Evolutionary conservation across 2,888 invertebrate genomes (phyloP), one percentile per base, ranked within the genome.

Genomic region (Amphipoea oculea): DNA sequence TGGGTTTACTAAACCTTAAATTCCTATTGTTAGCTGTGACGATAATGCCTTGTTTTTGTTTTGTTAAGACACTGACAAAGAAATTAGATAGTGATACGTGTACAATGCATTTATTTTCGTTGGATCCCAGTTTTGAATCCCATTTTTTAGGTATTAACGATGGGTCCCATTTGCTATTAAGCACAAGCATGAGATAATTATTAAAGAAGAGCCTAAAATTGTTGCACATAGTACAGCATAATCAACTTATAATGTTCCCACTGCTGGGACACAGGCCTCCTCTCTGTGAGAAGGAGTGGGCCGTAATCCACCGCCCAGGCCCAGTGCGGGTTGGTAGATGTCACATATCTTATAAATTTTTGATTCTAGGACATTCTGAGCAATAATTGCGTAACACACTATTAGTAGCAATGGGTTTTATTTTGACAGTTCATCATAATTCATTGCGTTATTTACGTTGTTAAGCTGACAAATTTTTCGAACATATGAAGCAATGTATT

Each of bases 1-100:
- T 4, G 62, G 20, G 62, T 54, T 79, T 78, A 70, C 12, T 62
- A n/a, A 42, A 7, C 14, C n/a, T 60, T 48, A 29, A 48, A 54
- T n/a, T n/a, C 20, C 4, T 45, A 6, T 63, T 79, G 14, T 17
- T 70, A 73, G n/a, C 9, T 54, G 29, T 14, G 42, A 74, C 51
- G 40, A 68, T 51, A 68, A 40, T 40, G 4, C 4, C 4, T 48
- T 40, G 23, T 63, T 57, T 72, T 60, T 42, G 20, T 29, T 4
- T 62, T 62, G 60, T 60, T 60, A n/a, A 60, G 4, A 42, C 11
- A n/a, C 20, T 40, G 57, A 57, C n/a, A 42, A 42, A n/a, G 20
- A 45, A 40, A 20, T 48, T 48, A 48, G 4, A 23, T 51, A 29
- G 29, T 29, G 29, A 29, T 29, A 23, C 7, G 3, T 67, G 42